Conservation (phyloP, 1,140 invertebrate species). For the Pseudomyrmex flavicornis region DNA sequence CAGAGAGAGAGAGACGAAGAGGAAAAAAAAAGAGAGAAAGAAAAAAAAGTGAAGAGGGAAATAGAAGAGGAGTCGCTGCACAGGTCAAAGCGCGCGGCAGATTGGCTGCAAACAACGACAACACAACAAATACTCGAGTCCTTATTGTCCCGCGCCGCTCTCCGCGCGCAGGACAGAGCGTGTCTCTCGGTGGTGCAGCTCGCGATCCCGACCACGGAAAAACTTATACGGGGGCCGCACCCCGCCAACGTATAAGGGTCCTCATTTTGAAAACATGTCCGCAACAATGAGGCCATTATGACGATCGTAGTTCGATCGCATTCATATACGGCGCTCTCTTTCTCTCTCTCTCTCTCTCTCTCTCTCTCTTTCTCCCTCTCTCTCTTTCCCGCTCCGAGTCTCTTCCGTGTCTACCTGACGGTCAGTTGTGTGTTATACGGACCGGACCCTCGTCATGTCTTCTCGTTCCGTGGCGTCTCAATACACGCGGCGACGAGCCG, state of each 20-base stretch:
- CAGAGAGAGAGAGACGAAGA: neutral
- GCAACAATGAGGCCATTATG: constrained; percentile 84
- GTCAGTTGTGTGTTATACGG: constrained; percentile 71
- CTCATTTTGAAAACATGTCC: constrained; percentile 85
- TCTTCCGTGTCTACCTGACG: constrained; percentile 75
- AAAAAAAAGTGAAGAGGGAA: constrained; percentile 50
- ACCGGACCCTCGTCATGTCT: constrained; percentile 83
- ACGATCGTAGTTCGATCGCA: constrained; percentile 78
- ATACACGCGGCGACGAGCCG: constrained; percentile 68
- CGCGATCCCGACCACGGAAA: constrained; percentile 25
- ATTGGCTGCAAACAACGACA: constrained; percentile 83
- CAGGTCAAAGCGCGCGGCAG: constrained; percentile 76
- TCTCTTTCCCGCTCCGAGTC: constrained; percentile 49
- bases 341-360: constrained; percentile 63
- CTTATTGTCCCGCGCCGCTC: constrained; percentile 76
- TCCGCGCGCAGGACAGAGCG: constrained; percentile 71
- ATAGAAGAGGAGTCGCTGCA: constrained; percentile 54
- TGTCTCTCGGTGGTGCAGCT: constrained; percentile 26
- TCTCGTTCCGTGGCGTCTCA: constrained; percentile 80
- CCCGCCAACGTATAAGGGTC: constrained; percentile 61
- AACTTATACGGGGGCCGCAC: neutral
- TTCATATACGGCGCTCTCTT: constrained; percentile 60
- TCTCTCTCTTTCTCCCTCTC: constrained; percentile 55
- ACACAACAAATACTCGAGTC: constrained; percentile 84
- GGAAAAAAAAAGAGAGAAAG: constrained; percentile 12